A percentile compares a stretch with the other conserved stretches of the same genome.
Conservation (phyloP, 2,797 vertebrate species). For the Lepidocolaptes lacrymiger region DNA sequence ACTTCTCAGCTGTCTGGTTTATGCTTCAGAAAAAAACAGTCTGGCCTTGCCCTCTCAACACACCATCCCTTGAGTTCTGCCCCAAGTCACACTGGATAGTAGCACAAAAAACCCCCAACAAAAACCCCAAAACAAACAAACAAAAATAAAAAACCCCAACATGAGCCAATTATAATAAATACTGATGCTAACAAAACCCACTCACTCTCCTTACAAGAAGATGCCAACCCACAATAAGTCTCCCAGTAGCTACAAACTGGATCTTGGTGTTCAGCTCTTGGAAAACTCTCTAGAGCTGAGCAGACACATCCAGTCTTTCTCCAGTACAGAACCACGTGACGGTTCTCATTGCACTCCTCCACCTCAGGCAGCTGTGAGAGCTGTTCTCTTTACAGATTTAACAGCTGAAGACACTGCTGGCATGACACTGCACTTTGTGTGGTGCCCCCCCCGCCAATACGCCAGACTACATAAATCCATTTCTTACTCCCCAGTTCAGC, state of each 20-base stretch:
- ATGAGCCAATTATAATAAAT: accelerated
- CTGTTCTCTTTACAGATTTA: neutral
- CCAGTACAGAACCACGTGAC: neutral
- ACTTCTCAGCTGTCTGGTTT: neutral
- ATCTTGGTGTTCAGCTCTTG: neutral
- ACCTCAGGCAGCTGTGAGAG: neutral
- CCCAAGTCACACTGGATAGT: neutral
- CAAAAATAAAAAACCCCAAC: neutral
- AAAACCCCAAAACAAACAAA: accelerated
- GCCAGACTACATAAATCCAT: neutral
- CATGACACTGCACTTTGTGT: neutral
- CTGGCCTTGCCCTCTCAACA: neutral
- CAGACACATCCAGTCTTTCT: neutral
- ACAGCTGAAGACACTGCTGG: neutral
- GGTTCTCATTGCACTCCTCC: neutral
- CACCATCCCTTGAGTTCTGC: neutral
- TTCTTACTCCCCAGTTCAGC: neutral
- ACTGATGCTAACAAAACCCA: neutral
- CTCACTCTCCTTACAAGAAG: neutral
- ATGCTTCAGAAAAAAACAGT: neutral
- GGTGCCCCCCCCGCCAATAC: neutral
- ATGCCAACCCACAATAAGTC: neutral
- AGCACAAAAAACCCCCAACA: neutral
- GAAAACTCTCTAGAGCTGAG: neutral
- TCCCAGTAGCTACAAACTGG: neutral